These are phyloP conservation scores for Neopelma chrysocephalum DNA, from an alignment of 2,797 vertebrate species.

Conservation along the genomic window DNA sequence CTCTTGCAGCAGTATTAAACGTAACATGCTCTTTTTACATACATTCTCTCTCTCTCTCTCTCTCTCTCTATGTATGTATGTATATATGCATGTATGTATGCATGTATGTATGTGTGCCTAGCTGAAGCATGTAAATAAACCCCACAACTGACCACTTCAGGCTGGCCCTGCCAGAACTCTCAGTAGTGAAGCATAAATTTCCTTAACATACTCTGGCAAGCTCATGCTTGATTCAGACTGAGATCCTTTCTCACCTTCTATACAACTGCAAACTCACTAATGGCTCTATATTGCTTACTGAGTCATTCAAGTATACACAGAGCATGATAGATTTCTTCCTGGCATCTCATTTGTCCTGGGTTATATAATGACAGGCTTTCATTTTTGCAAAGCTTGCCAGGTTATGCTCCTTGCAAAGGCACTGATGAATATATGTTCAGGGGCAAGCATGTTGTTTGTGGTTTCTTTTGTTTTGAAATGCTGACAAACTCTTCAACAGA, in stretches of 20 bases:
- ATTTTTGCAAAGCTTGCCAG: background rate
- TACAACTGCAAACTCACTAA: slow-evolving; percentile 19
- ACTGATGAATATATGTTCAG: background rate
- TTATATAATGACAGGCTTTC: slow-evolving; percentile 5
- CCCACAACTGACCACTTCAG: background rate
- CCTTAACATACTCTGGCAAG: background rate
- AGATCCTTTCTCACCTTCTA: slow-evolving; percentile 14
- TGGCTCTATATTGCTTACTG: background rate
- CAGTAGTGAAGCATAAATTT: background rate
- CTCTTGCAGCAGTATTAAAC: background rate
- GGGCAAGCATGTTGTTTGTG: background rate
- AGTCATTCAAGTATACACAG: background rate
- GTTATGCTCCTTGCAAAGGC: background rate
- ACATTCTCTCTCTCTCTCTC: background rate
- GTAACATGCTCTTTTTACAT: background rate
- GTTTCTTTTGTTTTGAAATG: background rate
- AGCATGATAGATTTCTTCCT: background rate
- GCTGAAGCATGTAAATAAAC: background rate
- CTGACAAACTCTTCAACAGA: background rate
- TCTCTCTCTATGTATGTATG: background rate
- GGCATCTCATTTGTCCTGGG: background rate
- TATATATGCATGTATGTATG: background rate
- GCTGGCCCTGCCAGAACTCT: background rate
- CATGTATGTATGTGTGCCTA: background rate
- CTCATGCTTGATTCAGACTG: background rate